Conservation (phyloP, 2,888 invertebrate species). For the Meteorus cinctellus region DNA sequence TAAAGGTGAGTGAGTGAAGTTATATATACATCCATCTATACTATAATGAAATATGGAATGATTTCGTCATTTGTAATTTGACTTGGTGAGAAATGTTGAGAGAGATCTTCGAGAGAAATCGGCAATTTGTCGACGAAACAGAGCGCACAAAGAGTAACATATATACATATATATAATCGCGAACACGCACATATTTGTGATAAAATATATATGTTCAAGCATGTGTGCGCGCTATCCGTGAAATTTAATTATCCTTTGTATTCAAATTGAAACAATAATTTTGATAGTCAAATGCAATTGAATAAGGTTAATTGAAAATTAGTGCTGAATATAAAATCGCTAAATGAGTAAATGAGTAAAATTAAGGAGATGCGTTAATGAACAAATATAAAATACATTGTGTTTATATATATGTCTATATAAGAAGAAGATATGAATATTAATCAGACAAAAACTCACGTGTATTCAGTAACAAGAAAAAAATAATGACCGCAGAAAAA, state of each 20-base stretch:
- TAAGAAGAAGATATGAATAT: not conserved
- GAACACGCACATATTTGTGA: too few relatives aligned
- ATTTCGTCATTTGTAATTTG: slow-evolving; percentile 16
- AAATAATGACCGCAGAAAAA: slow-evolving; percentile 7
- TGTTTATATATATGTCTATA: not conserved
- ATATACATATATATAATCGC: not conserved
- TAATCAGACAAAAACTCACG: slow-evolving; percentile 61
- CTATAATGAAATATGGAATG: not conserved
- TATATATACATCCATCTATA: slow-evolving; percentile 1
- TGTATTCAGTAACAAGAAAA: slow-evolving; percentile 62
- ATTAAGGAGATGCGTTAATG: too few relatives aligned
- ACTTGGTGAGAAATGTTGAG: not conserved
- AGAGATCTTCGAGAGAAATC: slow-evolving; percentile 15
- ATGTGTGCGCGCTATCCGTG: too few relatives aligned
- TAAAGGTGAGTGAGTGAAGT: not conserved
- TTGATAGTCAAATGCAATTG: too few relatives aligned
- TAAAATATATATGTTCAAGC: too few relatives aligned
- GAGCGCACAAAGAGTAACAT: slow-evolving; percentile 6
- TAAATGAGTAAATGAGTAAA: too few relatives aligned
- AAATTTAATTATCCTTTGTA: too few relatives aligned
- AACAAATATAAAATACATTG: not conserved
- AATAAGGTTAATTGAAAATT: too few relatives aligned
- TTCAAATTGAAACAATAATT: too few relatives aligned
- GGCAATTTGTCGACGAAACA: slow-evolving; percentile 21
- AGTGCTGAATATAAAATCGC: too few relatives aligned